Conservation (phyloP, 1,140 invertebrate genomes). For the Phenacoccus solenopsis region DNA sequence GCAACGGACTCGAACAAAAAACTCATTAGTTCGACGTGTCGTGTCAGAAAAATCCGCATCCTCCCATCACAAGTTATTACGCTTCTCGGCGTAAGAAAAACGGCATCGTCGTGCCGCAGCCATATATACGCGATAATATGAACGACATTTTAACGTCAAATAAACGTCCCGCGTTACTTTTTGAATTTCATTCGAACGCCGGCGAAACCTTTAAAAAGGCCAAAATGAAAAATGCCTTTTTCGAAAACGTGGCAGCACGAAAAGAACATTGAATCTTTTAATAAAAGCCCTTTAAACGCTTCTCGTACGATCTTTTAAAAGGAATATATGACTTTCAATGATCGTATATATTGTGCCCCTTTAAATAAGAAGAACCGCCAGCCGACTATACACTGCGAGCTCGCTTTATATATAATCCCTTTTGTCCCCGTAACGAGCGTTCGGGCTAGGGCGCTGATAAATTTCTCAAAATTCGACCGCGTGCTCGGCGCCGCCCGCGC, state of each 20-base stretch:
- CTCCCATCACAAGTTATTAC: background rate
- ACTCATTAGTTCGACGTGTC: background rate
- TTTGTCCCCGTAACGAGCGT: background rate
- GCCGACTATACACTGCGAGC: background rate
- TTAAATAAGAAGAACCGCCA: constrained; percentile 4
- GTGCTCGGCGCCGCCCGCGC: too few species aligned
- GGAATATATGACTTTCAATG: constrained; percentile 2
- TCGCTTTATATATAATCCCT: background rate
- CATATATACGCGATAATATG: constrained; percentile 1
- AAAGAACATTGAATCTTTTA: constrained; percentile 3
- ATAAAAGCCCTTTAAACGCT: background rate
- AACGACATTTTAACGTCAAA: background rate
- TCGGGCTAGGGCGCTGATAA: background rate
- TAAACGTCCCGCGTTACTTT: constrained; percentile 1
- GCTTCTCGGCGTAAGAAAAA: background rate
- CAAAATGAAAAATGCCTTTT: constrained; percentile 2
- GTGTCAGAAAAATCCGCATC: background rate
- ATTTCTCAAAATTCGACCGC: background rate
- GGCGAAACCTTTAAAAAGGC: background rate
- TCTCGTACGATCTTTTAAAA: background rate
- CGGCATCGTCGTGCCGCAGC: too few species aligned
- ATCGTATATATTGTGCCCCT: background rate
- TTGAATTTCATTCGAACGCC: background rate
- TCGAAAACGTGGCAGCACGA: background rate
- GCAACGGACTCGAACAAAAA: constrained; percentile 1